Evolutionary conservation across 35 echinoderm and acorn worm species (phyloP).

Genomic region (Patiria miniata): DNA sequence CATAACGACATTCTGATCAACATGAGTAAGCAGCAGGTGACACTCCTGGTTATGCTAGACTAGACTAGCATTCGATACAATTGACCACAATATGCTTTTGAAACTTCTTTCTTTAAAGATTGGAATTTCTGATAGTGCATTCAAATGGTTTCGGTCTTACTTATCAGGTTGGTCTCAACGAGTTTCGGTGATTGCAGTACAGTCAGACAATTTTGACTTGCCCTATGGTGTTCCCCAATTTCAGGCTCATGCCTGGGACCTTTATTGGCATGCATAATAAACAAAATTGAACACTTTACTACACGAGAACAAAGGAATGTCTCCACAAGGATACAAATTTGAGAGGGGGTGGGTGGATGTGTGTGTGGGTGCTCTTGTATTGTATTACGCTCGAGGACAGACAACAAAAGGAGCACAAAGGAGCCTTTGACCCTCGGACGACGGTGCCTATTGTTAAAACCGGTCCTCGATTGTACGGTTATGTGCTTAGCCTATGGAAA

Average conservation of each 20-base stretch:
- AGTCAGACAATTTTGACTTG: neutral
- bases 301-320: no score
- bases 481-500: no score
- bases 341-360: no score
- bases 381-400: no score
- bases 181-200: neutral
- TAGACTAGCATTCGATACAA: neutral
- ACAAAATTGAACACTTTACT: no score
- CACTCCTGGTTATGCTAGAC: neutral
- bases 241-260: neutral
- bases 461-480: no score
- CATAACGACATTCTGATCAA: neutral
- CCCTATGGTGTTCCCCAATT: neutral
- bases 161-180: neutral
- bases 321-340: no score
- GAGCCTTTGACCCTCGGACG: no score
- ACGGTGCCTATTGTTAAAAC: no score
- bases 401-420: no score
- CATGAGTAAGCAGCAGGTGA: slow-evolving; percentile 1
- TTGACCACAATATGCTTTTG: neutral
- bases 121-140: neutral
- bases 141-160: neutral
- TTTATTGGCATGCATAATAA: no score
- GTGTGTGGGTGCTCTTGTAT: no score
- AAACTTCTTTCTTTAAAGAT: neutral